Base-by-base conservation (phyloP, 2,797 vertebrate genomes). In the Halcyon leucocephala region DNA sequence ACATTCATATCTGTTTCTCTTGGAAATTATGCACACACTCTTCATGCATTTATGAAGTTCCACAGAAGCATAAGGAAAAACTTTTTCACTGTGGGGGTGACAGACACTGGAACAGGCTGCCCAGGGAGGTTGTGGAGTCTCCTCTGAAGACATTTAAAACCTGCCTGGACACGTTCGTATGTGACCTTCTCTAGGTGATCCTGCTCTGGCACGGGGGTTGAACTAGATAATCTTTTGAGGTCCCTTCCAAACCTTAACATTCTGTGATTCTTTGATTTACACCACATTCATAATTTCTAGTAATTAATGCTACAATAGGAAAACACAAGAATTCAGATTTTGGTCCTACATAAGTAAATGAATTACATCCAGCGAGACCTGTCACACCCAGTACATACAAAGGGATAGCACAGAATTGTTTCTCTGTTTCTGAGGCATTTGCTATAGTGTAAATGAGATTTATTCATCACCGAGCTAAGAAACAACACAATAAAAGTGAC, bases 401-500 rank as follows among this genome's bases (percentile, higher is more conserved):
- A 95, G 20, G 33, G 57, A 94, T 92, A 96, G 66, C 88, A 93
- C 25, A 77, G 69, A 79, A 82, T 16, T 54, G 25, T 60, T 90
- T 57, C 80, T 57, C 78, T 89, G 29, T 93, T 94, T 97, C 76
- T 42, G 41, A 94, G 89, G 58, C 73, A 86, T 96, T 97, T 95
- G 48, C 82, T 97, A 97, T 90, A 82, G 6, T 21, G 51, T 70
- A 84, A 80, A 35, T 6, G 35, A 54, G 84, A 97, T 96, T 97
- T 97, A 97, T 97, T 95, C 82, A 95, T 89, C 86, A 95, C 87
- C 2, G 7, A 97, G 58, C 64, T 95, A 55, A 79, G 89, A 95
- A 97, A 91, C 74, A 92, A 84, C n/a, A 91, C 71, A 93, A 95
- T 97, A 96, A 97, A 97, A 96, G 94, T 86, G 55, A 95, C 76